phyloP scores from a whole-genome alignment of 1,140 invertebrate genomes.

The Eurosta solidaginis region DNA sequence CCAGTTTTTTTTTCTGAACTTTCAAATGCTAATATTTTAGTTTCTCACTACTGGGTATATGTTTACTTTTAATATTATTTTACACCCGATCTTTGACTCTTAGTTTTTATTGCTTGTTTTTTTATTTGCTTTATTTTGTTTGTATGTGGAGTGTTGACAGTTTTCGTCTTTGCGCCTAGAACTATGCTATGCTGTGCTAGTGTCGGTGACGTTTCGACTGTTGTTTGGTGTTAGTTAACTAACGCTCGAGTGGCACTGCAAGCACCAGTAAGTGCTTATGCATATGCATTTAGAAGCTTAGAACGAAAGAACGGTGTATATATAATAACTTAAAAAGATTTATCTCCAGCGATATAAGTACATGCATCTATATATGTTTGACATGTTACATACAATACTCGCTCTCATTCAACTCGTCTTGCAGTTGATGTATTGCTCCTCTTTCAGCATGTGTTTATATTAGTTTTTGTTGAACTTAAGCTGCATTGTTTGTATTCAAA shows the following conservation, averaged over 20 bases:
- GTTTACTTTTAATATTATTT: neutral
- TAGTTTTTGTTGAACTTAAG: slow-evolving; percentile 19
- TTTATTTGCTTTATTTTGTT: neutral
- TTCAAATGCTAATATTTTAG: too few species aligned
- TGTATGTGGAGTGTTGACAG: neutral
- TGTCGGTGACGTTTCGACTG: slow-evolving; percentile 6
- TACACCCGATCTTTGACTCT: neutral
- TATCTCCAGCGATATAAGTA: too few species aligned
- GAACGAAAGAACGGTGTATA: too few species aligned
- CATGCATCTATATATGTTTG: neutral
- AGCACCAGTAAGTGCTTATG: slow-evolving; percentile 5
- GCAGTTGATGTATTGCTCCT: neutral
- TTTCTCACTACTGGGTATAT: too few species aligned
- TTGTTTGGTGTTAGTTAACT: slow-evolving; percentile 27
- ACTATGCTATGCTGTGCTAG: neutral
- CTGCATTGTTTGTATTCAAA: neutral
- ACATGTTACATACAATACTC: neutral
- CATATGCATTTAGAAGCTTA: neutral
- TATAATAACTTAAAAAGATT: neutral
- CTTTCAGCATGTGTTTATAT: neutral
- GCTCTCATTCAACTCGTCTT: neutral
- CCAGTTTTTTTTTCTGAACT: too few species aligned
- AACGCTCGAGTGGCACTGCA: slow-evolving; percentile 10
- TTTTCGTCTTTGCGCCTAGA: slow-evolving; percentile 19
- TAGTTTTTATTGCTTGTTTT: neutral